Base-by-base conservation (phyloP, 2,113 vertebrate species). In the Mastomys coucha region DNA sequence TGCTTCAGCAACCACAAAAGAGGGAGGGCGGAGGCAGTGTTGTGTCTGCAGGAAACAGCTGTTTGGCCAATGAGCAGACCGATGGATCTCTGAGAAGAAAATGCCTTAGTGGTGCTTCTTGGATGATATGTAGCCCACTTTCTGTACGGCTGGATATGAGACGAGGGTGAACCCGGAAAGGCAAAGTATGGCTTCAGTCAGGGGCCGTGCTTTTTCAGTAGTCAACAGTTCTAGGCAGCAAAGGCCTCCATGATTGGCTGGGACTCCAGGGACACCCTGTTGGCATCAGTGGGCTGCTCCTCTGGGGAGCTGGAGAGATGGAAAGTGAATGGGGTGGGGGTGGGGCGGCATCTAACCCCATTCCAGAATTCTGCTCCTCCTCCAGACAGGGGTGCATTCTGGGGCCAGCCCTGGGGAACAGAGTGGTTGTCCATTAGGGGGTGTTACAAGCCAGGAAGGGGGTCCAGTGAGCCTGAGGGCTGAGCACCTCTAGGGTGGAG, bases 1-100 rank as follows among this genome's bases (percentile, higher is more conserved):
- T 73, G 12, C 39, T 70, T 88, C 77, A 90, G 67, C 92, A 94
- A 84, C 75, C 88, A 56, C 45, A 33, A 42, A 78, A 80, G 36
- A 90, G 93, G 39, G 14, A 51, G 31, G 8, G 78, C 20, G 76
- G 58, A 36, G 17, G 67, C 28, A 20, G 63, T 20, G 49, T 16
- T 51, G 51, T 51, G 42, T 1, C 73, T 12, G 45, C 60, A 67
- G 9, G 65, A 60, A 93, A 75, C 42, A 80, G 19, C n/a, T 26
- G 11, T 26, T 72, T 70, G 91, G 49, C 76, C 70, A 63, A 28
- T 22, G 19, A 56, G 78, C 42, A 58, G 88, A 88, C 36, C 65
- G 53, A 91, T 42, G 84, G 67, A 11, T 58, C 58, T 67, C 0
- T 1, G n/a, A 87, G 73, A 87, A 89, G 88, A 94, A 91, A 91